Conservation (phyloP, 2,888 invertebrate genomes). For the Cremastinae sp. region DNA sequence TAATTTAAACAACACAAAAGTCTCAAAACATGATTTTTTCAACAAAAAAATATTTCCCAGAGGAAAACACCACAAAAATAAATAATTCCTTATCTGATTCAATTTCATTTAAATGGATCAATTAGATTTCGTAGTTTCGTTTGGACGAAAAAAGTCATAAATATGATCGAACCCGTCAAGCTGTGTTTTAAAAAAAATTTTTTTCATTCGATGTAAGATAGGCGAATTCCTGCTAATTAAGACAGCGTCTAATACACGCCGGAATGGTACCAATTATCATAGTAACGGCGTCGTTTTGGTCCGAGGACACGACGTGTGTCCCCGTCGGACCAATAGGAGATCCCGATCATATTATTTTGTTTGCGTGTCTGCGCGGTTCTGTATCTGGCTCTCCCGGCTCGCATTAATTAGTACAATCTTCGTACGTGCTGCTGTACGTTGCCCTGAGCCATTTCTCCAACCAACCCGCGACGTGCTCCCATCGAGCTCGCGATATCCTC, state of each 20-base stretch:
- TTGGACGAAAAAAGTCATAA: slow-evolving; percentile 33
- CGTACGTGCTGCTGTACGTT: slow-evolving; percentile 68
- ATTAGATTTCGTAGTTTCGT: slow-evolving; percentile 17
- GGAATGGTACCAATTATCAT: slow-evolving; percentile 73
- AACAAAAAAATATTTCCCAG: too few relatives aligned
- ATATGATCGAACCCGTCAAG: not conserved
- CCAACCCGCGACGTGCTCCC: slow-evolving; percentile 55
- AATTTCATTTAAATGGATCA: not conserved
- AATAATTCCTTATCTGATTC: not conserved
- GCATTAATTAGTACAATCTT: slow-evolving; percentile 78
- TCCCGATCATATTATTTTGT: slow-evolving; percentile 19
- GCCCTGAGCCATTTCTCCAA: slow-evolving; percentile 47
- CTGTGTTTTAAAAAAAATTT: not conserved
- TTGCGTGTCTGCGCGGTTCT: slow-evolving; percentile 14
- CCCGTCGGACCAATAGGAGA: slow-evolving; percentile 55
- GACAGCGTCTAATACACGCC: slow-evolving; percentile 69
- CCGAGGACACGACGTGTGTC: slow-evolving; percentile 67
- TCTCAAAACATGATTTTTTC: too few relatives aligned
- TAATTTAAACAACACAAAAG: too few relatives aligned
- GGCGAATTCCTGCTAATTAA: slow-evolving; percentile 68
- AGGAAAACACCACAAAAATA: too few relatives aligned
- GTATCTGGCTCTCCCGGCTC: slow-evolving; percentile 50
- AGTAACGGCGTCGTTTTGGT: slow-evolving; percentile 70
- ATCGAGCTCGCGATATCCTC: slow-evolving; percentile 60
- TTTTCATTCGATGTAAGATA: slow-evolving; percentile 3